A percentile compares a stretch with the other conserved stretches of the same genome.
Conservation (phyloP, 2,797 vertebrate genomes). For the Holocentrus rufus region DNA sequence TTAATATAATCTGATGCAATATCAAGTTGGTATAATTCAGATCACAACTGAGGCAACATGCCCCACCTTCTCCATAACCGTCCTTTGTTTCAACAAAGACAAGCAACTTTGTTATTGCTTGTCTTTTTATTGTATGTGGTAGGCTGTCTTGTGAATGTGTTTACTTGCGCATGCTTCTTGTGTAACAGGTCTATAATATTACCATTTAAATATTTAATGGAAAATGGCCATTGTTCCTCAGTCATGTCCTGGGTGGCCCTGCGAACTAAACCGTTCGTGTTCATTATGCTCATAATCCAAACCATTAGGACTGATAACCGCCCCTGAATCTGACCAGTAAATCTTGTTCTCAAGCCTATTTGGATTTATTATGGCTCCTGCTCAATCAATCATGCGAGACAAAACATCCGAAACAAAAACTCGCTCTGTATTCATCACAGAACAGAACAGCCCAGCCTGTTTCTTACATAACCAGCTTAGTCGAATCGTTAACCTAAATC, state of each 20-base stretch:
- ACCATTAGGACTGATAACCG: conserved; percentile 19
- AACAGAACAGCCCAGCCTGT: conserved; percentile 65
- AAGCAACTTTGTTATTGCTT: too few species aligned
- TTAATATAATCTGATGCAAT: too few species aligned
- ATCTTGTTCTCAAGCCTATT: conserved; percentile 30
- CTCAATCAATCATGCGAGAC: conserved; percentile 44
- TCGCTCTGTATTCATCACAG: conserved; percentile 55
- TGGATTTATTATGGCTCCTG: conserved; percentile 2
- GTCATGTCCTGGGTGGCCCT: neutral
- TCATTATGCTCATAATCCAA: conserved; percentile 42
- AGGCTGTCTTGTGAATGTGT: neutral
- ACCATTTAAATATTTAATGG: neutral
- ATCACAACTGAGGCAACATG: too few species aligned
- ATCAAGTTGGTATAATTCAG: too few species aligned
- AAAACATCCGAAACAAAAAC: conserved; percentile 53
- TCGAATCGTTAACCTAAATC: conserved; percentile 67
- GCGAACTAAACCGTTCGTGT: neutral
- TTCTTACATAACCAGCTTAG: conserved; percentile 75
- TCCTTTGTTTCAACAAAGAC: too few species aligned
- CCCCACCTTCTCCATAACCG: too few species aligned
- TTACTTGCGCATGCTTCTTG: neutral
- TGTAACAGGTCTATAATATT: neutral
- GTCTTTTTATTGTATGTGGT: too few species aligned
- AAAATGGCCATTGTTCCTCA: too few species aligned
- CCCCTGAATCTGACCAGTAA: conserved; percentile 18